Evolutionary conservation across 2,113 vertebrate species (phyloP), one percentile per base, ranked within the genome.

Genomic region (Pangasianodon hypophthalmus): DNA sequence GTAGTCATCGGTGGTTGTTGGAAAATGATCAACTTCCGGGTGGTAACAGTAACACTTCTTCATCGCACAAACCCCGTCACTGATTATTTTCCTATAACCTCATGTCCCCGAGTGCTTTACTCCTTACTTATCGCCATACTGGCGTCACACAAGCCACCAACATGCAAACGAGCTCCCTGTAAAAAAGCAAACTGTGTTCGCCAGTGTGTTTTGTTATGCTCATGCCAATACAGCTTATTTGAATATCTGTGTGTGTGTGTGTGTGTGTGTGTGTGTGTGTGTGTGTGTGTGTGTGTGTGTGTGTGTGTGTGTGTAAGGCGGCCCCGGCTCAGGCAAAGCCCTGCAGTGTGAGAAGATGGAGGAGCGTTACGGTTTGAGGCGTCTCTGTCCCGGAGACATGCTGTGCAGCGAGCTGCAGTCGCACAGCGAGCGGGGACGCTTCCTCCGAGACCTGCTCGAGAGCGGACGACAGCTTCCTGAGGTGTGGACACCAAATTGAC

Each of bases 241-340:
- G 21, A 77, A n/a, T 75, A 26, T n/a, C 2, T 46, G 18, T 52
- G 80, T 52, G 81, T 46, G 50, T 71, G n/a, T 71, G 41, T 48
- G 4, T 32, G 10, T 29, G 71, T 56, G 77, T 84, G 88, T 91
- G 64, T 91, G 44, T n/a, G 7, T 46, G 7, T 52, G 80, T 52
- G 81, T 46, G 50, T 71, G 18, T 71, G 41, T 48, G 4, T 32
- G 10, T 29, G 71, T 56, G 77, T 84, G 88, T 91, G 64, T 91
- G 84, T 88, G 86, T 91, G 79, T 48, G 29, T 32, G 13, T 87
- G 13, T 37, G 44, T 91, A 71, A 99, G 98, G 98, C 90, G 98
- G 97, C 6, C 98, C 98, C 0, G 97, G 96, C 83, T 99, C 98
- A 54, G 98, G 97, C 75, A 99, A 99, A 96, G 92, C 96, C 37